Percentiles rank a stretch among this genome's conserved stretches.
phyloP scores from a whole-genome alignment of 2,113 vertebrate genomes.

The Struthidea cinerea region DNA sequence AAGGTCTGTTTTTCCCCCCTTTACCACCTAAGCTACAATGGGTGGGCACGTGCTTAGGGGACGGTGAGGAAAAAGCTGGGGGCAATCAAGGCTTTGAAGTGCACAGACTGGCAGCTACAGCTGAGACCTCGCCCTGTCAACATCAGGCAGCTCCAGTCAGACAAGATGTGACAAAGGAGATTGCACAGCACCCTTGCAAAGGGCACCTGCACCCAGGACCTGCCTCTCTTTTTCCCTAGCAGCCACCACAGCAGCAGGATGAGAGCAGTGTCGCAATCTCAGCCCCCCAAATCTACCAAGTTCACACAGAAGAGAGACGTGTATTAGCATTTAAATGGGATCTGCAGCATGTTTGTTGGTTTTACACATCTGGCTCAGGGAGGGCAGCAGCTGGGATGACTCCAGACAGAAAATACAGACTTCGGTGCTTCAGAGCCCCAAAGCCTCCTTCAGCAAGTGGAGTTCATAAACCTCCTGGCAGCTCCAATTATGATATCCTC shows the following conservation, averaged over 20 bases:
- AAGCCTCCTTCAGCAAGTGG: not conserved
- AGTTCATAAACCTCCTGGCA: constrained; percentile 28
- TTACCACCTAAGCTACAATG: not conserved
- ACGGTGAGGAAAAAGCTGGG: not conserved
- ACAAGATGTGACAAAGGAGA: constrained; percentile 11
- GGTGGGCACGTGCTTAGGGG: not conserved
- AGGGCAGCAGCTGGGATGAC: not conserved
- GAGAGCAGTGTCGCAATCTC: not conserved
- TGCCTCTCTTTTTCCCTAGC: not conserved
- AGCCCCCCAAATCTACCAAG: not conserved
- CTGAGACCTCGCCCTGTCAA: constrained; percentile 11
- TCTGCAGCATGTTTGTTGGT: not conserved
- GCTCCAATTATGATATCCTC: constrained; percentile 26
- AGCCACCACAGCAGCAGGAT: not conserved
- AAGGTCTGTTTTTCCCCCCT: not conserved
- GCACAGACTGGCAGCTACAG: not conserved
- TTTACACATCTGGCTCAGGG: not conserved
- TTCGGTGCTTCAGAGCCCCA: not conserved
- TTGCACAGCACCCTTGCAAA: not conserved
- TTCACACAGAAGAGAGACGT: not conserved
- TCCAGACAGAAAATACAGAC: not conserved
- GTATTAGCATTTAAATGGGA: not conserved
- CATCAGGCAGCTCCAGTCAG: not conserved
- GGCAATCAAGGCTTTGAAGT: not conserved
- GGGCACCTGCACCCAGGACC: not conserved